A percentile compares a stretch with the other conserved stretches of the same genome.
These are phyloP conservation scores for Rutilus rutilus DNA, from an alignment of 2,113 vertebrate species.

Conservation along the genomic window DNA sequence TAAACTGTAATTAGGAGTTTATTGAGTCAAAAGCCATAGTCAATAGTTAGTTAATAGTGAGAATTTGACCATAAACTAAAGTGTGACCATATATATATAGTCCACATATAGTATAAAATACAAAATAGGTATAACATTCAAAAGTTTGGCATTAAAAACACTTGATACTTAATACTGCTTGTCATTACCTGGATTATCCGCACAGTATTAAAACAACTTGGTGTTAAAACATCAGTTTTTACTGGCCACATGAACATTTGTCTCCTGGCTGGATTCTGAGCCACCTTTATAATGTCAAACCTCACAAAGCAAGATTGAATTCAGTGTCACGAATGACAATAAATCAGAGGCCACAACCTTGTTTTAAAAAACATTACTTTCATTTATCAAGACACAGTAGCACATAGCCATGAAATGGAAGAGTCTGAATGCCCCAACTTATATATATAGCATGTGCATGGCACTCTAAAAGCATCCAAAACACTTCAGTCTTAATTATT, in stretches of 20 bases:
- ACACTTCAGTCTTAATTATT: constrained; percentile 23
- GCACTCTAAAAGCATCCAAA: not conserved
- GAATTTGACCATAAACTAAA: too few relatives aligned
- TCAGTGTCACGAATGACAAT: constrained; percentile 10
- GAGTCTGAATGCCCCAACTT: not conserved
- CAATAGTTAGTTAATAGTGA: too few relatives aligned
- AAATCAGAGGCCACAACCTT: constrained; percentile 25
- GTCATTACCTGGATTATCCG: not conserved
- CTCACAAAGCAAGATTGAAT: not conserved
- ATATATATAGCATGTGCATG: not conserved
- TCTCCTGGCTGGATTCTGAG: constrained; percentile 6
- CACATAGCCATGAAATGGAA: constrained; percentile 20
- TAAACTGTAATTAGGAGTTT: too few relatives aligned
- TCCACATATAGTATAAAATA: too few relatives aligned
- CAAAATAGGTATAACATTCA: too few relatives aligned
- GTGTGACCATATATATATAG: too few relatives aligned
- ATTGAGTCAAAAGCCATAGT: too few relatives aligned
- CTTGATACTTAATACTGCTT: not conserved
- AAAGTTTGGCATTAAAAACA: not conserved
- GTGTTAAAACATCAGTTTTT: not conserved
- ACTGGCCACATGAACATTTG: not conserved
- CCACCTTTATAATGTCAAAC: constrained; percentile 12
- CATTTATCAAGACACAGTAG: constrained; percentile 32
- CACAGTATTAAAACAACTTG: not conserved
- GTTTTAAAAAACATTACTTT: constrained; percentile 44